Conservation (phyloP, 30 jellyfish, hydroid and myxozoan species). For the Cassiopea xamachana region DNA sequence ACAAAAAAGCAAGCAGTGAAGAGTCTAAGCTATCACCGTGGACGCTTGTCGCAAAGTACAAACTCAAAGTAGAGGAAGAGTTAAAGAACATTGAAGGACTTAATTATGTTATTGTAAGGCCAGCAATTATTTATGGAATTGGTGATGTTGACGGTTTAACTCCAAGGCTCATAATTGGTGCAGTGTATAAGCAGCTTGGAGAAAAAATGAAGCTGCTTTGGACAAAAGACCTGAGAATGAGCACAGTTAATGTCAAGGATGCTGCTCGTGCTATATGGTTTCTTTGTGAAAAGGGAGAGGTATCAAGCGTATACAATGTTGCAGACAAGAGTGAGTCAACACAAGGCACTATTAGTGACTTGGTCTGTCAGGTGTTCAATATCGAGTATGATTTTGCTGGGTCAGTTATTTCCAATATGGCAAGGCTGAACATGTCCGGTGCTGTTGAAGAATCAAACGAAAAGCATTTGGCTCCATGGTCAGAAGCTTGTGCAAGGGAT, state of each 20-base stretch:
- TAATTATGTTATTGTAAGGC: conserved; percentile 78
- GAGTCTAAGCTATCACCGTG: conserved; percentile 86
- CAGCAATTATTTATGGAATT: conserved; percentile 89
- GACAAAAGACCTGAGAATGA: conserved; percentile 93
- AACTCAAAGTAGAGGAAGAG: conserved; percentile 80
- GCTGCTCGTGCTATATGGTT: conserved; percentile 92
- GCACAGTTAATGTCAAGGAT: conserved; percentile 92
- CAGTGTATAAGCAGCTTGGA: conserved; percentile 92
- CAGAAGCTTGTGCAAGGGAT: conserved; percentile 89
- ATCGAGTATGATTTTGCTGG: conserved; percentile 91
- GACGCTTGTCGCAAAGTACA: conserved; percentile 87
- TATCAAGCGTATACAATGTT: conserved; percentile 77
- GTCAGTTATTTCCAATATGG: conserved; percentile 88
- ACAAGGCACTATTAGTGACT: conserved; percentile 90
- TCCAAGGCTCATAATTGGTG: conserved; percentile 93
- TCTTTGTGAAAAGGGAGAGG: conserved; percentile 79
- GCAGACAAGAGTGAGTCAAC: conserved; percentile 87
- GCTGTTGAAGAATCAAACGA: conserved; percentile 94
- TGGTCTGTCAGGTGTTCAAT: conserved; percentile 84
- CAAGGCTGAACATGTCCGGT: conserved; percentile 85
- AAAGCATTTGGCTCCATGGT: conserved; percentile 96
- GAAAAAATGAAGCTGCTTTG: conserved; percentile 96
- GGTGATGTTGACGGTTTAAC: conserved; percentile 89
- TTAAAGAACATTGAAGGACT: conserved; percentile 76
- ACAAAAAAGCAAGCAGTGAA: conserved; percentile 90